Evolutionary conservation across 2,797 vertebrate species (phyloP), one percentile per base, ranked within the genome.

Genomic region (Champsocephalus gunnari): DNA sequence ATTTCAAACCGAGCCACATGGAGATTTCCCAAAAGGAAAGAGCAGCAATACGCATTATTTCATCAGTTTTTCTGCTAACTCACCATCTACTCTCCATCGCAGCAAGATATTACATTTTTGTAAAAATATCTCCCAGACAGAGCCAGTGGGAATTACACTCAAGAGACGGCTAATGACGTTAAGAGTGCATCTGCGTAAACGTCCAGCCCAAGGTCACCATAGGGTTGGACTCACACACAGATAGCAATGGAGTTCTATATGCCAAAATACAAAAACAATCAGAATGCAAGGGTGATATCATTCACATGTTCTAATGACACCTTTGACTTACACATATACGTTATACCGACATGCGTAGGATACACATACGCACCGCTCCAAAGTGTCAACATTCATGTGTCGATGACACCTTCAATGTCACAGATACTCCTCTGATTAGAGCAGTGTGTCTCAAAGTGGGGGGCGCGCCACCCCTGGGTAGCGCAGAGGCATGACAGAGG

Each of bases 181-280:
- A 85, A 85, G 74, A 82, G 56, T 5, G 60, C 67, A 70, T 47
- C 54, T 62, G 51, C 43, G 51, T 38, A 68, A 54, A 24, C 63
- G 66, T 82, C 71, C 62, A 89, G 71, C 59, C 44, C 67, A 64
- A 71, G 82, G 66, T 83, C 84, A 81, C 44, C 47, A 41, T 16
- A 43, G 47, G 45, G 61, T 43, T 66, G 62, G 28, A 70, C 60
- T 67, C 57, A 68, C 69, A 60, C 38, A 50, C 50, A 50, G 51
- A 73, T 34, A 63, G 56, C 79, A 64, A 75, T 9, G 12, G 50
- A 11, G 43, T 66, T 71, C 34, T 53, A 62, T 61, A 56, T 47
- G 24, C 66, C 28, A 59, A 71, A 74, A 82, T 24, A 76, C 61
- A 68, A 87, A 88, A 83, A 80, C 75, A 90, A 86, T 83, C 61